phyloP scores from a whole-genome alignment of 2,797 vertebrate species.

The Hoplostethus atlanticus region DNA sequence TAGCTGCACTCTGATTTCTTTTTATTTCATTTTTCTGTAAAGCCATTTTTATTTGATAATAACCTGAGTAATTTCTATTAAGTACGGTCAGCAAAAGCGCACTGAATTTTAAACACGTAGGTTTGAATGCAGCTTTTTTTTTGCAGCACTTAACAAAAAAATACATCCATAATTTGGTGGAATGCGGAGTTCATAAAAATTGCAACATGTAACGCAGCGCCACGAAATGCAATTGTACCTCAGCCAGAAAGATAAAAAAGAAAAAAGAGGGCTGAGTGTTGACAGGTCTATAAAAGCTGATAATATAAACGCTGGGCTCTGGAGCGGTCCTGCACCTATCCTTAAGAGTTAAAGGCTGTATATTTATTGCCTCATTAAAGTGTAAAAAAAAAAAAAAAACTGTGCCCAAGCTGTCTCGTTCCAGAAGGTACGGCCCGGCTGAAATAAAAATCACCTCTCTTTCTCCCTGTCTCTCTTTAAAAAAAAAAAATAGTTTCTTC shows the following conservation, averaged over 20 bases:
- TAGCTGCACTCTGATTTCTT: constrained; percentile 62
- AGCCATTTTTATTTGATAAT: constrained; percentile 77
- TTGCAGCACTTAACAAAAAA: constrained; percentile 51
- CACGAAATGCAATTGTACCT: constrained; percentile 72
- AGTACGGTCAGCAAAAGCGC: constrained; percentile 36
- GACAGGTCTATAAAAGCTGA: constrained; percentile 93
- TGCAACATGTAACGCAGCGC: constrained; percentile 77
- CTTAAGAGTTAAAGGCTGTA: constrained; percentile 86
- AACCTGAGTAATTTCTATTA: constrained; percentile 64
- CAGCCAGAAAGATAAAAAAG: constrained; percentile 66
- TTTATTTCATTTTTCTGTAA: constrained; percentile 72
- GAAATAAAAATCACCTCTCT: constrained; percentile 75
- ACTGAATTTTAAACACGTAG: constrained; percentile 7
- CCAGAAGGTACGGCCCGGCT: constrained; percentile 62
- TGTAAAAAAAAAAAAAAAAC: constrained; percentile 60
- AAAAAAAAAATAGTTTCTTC: constrained; percentile 67
- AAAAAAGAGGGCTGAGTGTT: constrained; percentile 82
- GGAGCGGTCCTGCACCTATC: constrained; percentile 83
- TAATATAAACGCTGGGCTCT: constrained; percentile 88
- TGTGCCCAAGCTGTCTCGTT: constrained; percentile 83
- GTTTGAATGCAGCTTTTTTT: constrained; percentile 53
- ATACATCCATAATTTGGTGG: constrained; percentile 79
- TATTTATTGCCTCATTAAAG: constrained; percentile 88
- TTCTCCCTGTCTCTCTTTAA: constrained; percentile 35
- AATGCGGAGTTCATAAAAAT: constrained; percentile 87